Evolutionary conservation across 2,888 invertebrate genomes (phyloP).

Genomic region (Dendrolimus pini): DNA sequence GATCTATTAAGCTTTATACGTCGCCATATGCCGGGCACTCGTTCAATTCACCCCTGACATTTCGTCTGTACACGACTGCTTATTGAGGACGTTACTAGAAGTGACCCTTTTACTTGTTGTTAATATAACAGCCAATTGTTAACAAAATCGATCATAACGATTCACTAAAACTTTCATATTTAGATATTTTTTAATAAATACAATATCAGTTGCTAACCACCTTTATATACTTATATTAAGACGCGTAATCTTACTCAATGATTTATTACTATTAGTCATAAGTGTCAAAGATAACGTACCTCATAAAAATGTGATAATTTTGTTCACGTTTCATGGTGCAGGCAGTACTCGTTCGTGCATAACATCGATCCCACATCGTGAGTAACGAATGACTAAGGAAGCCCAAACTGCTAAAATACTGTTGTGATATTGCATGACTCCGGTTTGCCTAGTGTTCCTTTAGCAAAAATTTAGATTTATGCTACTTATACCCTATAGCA

Average conservation of each 20-base stretch:
- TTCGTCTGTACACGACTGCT: conserved; percentile 12
- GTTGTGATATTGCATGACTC: conserved; percentile 23
- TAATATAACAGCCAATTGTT: conserved; percentile 2
- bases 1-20: conserved; percentile 50
- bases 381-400: conserved; percentile 34
- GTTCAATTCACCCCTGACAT: conserved; percentile 52
- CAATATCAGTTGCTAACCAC: background rate
- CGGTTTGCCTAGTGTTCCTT: background rate
- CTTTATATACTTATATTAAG: background rate
- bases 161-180: too few species aligned
- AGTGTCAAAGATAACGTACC: conserved; percentile 21
- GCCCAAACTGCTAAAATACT: conserved; percentile 11
- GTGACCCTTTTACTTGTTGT: background rate
- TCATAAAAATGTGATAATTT: conserved; percentile 14
- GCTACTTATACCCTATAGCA: background rate
- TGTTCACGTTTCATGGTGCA: conserved; percentile 56
- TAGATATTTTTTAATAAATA: background rate
- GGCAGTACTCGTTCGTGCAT: conserved; percentile 69
- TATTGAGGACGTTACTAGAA: background rate
- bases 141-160: too few species aligned
- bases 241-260: background rate
- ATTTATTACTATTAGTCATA: background rate
- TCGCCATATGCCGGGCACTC: conserved; percentile 37
- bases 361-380: conserved; percentile 64
- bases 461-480: background rate